These are phyloP conservation scores for Platichthys flesus DNA, from an alignment of 2,113 vertebrate genomes.

Conservation along the genomic window DNA sequence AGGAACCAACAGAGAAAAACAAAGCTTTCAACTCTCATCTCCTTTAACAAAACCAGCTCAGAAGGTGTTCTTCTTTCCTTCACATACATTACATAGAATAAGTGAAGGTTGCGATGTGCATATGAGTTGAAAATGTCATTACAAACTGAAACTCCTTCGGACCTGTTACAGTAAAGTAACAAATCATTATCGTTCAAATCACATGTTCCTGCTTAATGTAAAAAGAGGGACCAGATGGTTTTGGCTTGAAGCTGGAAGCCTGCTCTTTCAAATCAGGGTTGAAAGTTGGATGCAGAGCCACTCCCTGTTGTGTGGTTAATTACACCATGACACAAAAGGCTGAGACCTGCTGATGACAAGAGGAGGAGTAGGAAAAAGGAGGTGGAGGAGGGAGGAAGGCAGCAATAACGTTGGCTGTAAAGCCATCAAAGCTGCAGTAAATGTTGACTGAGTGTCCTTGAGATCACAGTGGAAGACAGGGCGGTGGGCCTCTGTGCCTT, in stretches of 20 bases:
- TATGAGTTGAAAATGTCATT: background rate
- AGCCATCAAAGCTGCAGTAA: conserved; percentile 77
- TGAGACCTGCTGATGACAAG: conserved; percentile 64
- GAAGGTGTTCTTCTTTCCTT: too few relatives aligned
- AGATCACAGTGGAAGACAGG: conserved; percentile 53
- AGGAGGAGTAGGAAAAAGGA: conserved; percentile 33
- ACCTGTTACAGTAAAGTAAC: background rate
- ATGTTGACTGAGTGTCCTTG: conserved; percentile 81
- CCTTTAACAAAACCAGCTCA: too few relatives aligned
- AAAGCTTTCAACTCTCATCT: background rate
- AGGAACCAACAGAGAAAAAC: background rate
- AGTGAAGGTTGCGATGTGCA: background rate
- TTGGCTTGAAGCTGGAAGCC: conserved; percentile 34
- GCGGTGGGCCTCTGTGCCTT: conserved; percentile 19
- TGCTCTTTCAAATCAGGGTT: conserved; percentile 49
- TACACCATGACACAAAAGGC: conserved; percentile 66
- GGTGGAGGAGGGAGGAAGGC: conserved; percentile 38
- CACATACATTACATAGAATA: conserved; percentile 9
- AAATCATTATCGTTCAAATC: conserved; percentile 25
- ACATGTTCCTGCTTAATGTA: conserved; percentile 20
- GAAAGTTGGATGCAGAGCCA: conserved; percentile 59
- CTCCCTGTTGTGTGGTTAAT: conserved; percentile 73
- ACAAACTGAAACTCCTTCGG: background rate
- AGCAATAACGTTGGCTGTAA: conserved; percentile 69
- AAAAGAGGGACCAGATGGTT: conserved; percentile 58